Conservation (phyloP, 2,888 invertebrate species). For the Microchrysa polita region DNA sequence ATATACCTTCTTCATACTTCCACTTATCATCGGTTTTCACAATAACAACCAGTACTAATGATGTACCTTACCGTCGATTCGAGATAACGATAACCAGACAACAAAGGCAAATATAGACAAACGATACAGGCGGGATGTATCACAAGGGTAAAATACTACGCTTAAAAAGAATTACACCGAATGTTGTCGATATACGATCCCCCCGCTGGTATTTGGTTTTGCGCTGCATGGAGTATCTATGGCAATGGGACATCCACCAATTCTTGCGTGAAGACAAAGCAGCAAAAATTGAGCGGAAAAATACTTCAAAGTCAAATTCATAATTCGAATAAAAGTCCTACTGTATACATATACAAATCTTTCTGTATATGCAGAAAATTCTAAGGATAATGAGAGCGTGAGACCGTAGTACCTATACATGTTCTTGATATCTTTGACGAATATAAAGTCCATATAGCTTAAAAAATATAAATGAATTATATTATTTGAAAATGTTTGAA, state of each 20-base stretch:
- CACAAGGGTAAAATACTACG: not conserved
- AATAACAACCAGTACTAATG: not conserved
- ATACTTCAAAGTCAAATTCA: slow-evolving; percentile 9
- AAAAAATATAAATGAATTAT: not conserved
- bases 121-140: not conserved
- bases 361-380: too few species aligned
- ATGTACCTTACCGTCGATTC: slow-evolving; percentile 4
- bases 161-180: not conserved
- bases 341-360: too few species aligned
- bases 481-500: slow-evolving; percentile 18
- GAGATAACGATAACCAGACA: not conserved
- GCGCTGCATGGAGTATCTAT: slow-evolving; percentile 7
- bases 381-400: too few species aligned
- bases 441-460: too few species aligned
- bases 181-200: too few species aligned
- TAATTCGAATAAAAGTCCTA: not conserved
- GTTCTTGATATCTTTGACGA: too few species aligned
- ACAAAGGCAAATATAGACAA: slow-evolving; percentile 4
- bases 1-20: too few species aligned
- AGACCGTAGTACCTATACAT: too few species aligned
- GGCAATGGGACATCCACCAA: slow-evolving; percentile 7
- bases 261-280: not conserved
- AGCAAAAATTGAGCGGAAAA: not conserved
- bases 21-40: too few species aligned
- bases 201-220: too few species aligned